These are phyloP conservation scores for Pomatorhinus ruficollis DNA, from an alignment of 2,113 vertebrate genomes.

Conservation along the genomic window DNA sequence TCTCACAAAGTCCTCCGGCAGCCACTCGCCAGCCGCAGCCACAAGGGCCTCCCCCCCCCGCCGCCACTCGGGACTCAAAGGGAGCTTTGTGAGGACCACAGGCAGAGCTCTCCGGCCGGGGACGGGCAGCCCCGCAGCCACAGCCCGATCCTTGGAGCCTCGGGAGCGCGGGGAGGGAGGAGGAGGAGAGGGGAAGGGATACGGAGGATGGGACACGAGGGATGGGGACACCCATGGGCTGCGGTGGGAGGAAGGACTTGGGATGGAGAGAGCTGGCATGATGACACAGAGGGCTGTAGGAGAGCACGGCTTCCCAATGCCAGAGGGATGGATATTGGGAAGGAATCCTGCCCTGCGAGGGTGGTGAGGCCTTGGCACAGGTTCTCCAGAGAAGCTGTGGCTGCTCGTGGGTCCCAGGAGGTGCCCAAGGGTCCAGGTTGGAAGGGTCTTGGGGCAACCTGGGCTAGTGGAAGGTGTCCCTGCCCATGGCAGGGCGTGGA, in stretches of 20 bases:
- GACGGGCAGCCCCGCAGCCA: background rate
- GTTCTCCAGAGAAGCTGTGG: background rate
- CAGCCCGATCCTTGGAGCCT: background rate
- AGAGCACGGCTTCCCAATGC: fast-evolving
- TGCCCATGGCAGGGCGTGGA: background rate
- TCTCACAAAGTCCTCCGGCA: conserved; percentile 33
- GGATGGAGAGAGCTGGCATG: fast-evolving
- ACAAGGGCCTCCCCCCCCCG: conserved; percentile 17
- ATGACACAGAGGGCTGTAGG: fast-evolving
- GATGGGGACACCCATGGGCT: fast-evolving
- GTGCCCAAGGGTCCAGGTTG: background rate
- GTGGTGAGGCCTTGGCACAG: fast-evolving
- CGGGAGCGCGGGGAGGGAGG: fast-evolving
- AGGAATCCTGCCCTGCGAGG: background rate
- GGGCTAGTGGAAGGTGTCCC: fast-evolving
- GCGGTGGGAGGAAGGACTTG: background rate
- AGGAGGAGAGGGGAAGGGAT: background rate
- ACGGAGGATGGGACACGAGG: background rate
- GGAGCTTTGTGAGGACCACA: conserved; percentile 20
- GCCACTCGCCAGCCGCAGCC: background rate
- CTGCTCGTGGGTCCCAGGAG: background rate
- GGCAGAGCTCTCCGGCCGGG: background rate
- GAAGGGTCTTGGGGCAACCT: fast-evolving
- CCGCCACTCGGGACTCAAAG: conserved; percentile 2
- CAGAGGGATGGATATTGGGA: background rate